These are phyloP conservation scores for Cryptocephalus primarius DNA, from an alignment of 2,888 invertebrate species.

Conservation along the genomic window DNA sequence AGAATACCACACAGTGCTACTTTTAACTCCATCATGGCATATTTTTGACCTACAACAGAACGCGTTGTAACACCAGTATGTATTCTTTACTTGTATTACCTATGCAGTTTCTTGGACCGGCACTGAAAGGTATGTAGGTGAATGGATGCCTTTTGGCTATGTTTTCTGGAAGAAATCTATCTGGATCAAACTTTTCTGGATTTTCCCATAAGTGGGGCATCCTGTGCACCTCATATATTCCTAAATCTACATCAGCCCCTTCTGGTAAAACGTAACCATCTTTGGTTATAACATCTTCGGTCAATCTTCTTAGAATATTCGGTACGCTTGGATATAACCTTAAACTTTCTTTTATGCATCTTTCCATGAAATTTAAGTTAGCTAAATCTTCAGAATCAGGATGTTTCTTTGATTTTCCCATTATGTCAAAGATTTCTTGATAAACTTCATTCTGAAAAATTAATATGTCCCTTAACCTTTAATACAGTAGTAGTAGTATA, in stretches of 20 bases:
- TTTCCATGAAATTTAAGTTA: conserved; percentile 51
- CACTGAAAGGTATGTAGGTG: no score
- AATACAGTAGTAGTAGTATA: not conserved
- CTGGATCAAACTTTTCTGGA: conserved; percentile 54
- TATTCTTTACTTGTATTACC: no score
- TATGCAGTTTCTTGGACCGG: no score
- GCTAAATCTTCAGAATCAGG: conserved; percentile 41
- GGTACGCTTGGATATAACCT: conserved; percentile 50
- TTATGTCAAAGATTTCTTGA: conserved; percentile 8
- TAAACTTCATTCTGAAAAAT: conserved; percentile 4
- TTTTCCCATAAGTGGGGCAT: conserved; percentile 50
- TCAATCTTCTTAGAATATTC: conserved; percentile 42
- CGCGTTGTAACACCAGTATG: no score
- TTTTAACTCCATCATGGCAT: no score
- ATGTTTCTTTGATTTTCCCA: conserved; percentile 26
- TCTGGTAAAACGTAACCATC: conserved; percentile 39
- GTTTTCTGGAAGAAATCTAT: conserved; percentile 51
- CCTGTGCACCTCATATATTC: conserved; percentile 49
- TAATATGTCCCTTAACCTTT: no score
- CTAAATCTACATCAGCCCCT: conserved; percentile 35
- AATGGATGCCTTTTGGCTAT: no score
- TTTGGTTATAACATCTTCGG: conserved; percentile 11
- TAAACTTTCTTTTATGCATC: conserved; percentile 43
- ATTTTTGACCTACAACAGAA: no score
- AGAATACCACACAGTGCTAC: no score